Evolutionary conservation across 2,113 vertebrate genomes (phyloP).

Genomic region (Ophiodon elongatus): DNA sequence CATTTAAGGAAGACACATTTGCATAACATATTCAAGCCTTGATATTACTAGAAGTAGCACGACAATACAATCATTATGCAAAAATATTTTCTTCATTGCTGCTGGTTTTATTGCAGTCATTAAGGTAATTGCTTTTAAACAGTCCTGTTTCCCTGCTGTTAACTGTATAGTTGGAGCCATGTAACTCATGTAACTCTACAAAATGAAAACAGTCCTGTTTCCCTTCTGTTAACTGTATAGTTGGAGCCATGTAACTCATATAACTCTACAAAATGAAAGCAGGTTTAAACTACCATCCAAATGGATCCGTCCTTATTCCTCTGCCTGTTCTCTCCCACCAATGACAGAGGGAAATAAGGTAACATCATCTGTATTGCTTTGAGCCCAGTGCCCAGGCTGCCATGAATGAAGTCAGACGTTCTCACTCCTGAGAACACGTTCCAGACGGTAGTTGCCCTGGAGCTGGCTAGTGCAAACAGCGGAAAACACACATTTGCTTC

Average conservation of each 20-base stretch:
- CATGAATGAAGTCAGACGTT: not conserved
- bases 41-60: not conserved
- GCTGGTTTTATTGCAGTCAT: not conserved
- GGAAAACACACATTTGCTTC: not conserved
- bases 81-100: not conserved
- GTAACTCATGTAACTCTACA: too few relatives aligned
- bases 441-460: conserved; percentile 7
- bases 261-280: too few relatives aligned
- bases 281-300: too few relatives aligned
- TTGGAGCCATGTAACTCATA: too few relatives aligned
- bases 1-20: not conserved
- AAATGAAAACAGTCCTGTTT: too few relatives aligned
- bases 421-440: not conserved
- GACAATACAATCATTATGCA: not conserved
- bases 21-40: not conserved
- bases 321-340: not conserved
- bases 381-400: not conserved
- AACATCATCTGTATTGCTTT: not conserved
- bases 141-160: not conserved
- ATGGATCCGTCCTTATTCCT: not conserved
- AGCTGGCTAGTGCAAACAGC: conserved; percentile 21
- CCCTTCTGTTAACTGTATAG: too few relatives aligned
- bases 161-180: not conserved
- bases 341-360: not conserved
- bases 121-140: not conserved